A percentile compares a stretch with the other conserved stretches of the same genome.
These are phyloP conservation scores for Balaeniceps rex DNA, from an alignment of 2,113 vertebrate genomes.

Conservation along the genomic window DNA sequence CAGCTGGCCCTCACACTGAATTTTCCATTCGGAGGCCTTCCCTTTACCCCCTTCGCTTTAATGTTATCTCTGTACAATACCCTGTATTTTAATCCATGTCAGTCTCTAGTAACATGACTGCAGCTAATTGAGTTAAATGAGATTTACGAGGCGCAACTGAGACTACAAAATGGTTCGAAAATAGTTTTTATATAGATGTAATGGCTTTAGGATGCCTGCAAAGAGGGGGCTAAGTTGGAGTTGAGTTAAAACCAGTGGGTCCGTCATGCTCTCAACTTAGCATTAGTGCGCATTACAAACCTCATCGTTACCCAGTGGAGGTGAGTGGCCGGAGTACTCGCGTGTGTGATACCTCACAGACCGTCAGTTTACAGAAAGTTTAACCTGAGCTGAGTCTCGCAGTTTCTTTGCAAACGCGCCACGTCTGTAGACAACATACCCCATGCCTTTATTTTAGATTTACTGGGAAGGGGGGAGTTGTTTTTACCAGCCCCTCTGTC, in stretches of 20 bases:
- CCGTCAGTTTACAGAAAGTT: background rate
- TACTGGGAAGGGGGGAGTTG: accelerated
- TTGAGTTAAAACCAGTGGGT: background rate
- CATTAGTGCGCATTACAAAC: background rate
- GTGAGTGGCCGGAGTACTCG: background rate
- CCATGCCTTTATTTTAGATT: too few species aligned
- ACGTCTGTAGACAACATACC: accelerated
- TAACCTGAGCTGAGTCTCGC: background rate
- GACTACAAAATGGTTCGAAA: background rate
- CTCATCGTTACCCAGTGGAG: background rate
- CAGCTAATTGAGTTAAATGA: background rate
- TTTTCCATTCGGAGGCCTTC: background rate
- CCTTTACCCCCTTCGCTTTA: background rate
- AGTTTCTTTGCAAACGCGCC: background rate
- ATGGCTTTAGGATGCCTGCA: background rate
- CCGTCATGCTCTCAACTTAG: background rate
- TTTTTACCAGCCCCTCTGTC: background rate
- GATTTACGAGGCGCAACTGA: background rate
- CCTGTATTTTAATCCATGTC: background rate
- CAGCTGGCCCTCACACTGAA: background rate
- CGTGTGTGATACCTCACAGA: background rate
- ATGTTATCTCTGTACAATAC: background rate
- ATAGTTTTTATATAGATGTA: background rate
- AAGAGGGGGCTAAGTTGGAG: background rate
- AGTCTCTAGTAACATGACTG: background rate